phyloP scores from a whole-genome alignment of 1,140 invertebrate species.

The Calosoma granatense region DNA sequence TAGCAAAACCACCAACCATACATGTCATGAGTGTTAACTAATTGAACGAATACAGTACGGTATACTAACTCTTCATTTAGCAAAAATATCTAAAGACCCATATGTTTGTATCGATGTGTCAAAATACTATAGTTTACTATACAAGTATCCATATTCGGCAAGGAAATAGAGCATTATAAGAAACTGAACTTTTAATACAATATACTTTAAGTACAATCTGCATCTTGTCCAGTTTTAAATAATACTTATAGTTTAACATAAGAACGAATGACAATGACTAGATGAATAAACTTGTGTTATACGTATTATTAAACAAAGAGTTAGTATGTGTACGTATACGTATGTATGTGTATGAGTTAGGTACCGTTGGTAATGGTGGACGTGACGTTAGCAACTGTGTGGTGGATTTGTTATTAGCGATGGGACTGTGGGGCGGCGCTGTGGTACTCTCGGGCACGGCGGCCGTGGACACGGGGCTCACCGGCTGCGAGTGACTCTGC shows the following conservation, averaged over 20 bases:
- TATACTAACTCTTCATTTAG: background rate
- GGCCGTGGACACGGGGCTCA: slow-evolving; percentile 43
- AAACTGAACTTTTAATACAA: no score
- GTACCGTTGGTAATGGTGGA: slow-evolving; percentile 52
- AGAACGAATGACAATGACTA: no score
- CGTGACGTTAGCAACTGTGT: slow-evolving; percentile 34
- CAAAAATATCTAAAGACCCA: no score
- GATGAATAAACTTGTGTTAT: no score
- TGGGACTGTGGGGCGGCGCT: slow-evolving; percentile 38
- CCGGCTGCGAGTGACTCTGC: slow-evolving; percentile 46
- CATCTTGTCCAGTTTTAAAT: no score
- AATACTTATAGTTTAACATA: no score
- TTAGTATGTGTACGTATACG: background rate
- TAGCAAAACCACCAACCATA: slow-evolving; percentile 27
- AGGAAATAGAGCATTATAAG: no score
- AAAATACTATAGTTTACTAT: no score
- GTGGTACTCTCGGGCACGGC: slow-evolving; percentile 20
- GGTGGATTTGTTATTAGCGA: slow-evolving; percentile 26
- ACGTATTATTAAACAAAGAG: background rate
- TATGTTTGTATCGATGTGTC: no score
- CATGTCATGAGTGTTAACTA: slow-evolving; percentile 3
- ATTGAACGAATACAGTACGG: slow-evolving; percentile 7
- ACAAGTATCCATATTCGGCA: no score
- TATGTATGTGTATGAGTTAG: background rate
- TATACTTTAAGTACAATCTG: no score